Evolutionary conservation across 2,113 vertebrate species (phyloP).

Genomic region (Haplochromis burtoni): DNA sequence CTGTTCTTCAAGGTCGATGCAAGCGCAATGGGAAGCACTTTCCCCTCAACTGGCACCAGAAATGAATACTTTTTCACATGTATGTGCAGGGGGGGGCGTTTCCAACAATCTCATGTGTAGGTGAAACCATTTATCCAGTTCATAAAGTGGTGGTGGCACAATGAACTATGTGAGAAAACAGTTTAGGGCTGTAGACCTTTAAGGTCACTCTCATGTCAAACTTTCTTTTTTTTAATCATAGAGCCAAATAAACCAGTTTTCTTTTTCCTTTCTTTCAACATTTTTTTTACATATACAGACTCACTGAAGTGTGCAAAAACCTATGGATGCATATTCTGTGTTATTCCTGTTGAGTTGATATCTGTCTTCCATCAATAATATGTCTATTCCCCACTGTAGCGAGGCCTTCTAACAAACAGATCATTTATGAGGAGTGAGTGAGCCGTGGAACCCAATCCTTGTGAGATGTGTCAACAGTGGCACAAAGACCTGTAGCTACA

Average conservation of each 20-base stretch:
- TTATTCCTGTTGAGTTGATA: background rate
- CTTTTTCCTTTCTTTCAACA: background rate
- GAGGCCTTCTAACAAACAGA: constrained; percentile 32
- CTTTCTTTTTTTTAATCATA: background rate
- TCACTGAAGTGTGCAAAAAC: background rate
- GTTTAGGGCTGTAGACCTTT: background rate
- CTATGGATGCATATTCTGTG: background rate
- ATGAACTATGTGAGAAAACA: background rate
- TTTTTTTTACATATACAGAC: background rate
- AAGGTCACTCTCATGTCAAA: background rate
- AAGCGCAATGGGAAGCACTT: constrained; percentile 40
- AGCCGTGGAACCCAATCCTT: constrained; percentile 47
- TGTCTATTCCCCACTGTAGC: constrained; percentile 18
- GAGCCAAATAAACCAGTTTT: background rate
- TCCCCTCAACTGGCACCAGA: constrained; percentile 36
- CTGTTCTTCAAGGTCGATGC: constrained; percentile 55
- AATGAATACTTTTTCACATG: constrained; percentile 27
- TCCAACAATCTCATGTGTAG: constrained; percentile 42
- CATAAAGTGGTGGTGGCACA: constrained; percentile 30
- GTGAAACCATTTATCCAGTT: constrained; percentile 60
- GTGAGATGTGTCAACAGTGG: constrained; percentile 41
- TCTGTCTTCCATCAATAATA: constrained; percentile 1
- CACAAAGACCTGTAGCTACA: constrained; percentile 32
- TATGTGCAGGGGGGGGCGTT: constrained; percentile 17
- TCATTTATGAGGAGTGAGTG: constrained; percentile 25